Conservation (phyloP, 2,113 vertebrate genomes). For the Forbesichthys agassizii region DNA sequence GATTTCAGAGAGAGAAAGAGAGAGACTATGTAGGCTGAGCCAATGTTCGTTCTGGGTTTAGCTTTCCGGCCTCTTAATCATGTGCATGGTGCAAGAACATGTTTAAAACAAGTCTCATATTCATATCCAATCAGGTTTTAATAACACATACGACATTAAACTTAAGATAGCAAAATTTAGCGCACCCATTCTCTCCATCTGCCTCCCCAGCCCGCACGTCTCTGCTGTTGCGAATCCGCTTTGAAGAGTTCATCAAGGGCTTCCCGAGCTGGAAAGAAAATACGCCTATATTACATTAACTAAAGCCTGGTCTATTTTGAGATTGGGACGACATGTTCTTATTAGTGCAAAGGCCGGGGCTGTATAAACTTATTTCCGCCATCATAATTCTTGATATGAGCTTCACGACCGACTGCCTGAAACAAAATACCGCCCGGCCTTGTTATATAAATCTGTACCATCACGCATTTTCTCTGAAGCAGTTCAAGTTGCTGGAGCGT, state of each 20-base stretch:
- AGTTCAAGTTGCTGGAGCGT: slow-evolving; percentile 18
- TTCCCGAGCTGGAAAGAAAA: slow-evolving; percentile 36
- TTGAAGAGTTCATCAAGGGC: slow-evolving; percentile 50
- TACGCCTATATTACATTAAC: slow-evolving; percentile 32
- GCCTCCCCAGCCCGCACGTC: slow-evolving; percentile 17
- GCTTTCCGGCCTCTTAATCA: slow-evolving; percentile 25
- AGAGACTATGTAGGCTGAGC: neutral
- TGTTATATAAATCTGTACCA: slow-evolving; percentile 43
- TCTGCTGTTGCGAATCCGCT: slow-evolving; percentile 38
- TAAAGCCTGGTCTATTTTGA: slow-evolving; percentile 37
- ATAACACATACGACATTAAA: slow-evolving; percentile 19
- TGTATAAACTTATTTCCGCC: slow-evolving; percentile 42
- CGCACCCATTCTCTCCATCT: neutral
- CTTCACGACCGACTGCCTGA: slow-evolving; percentile 41
- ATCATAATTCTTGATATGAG: slow-evolving; percentile 47
- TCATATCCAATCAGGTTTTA: slow-evolving; percentile 43
- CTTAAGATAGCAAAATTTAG: slow-evolving; percentile 26
- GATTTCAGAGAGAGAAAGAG: slow-evolving; percentile 51
- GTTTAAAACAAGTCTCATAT: slow-evolving; percentile 15
- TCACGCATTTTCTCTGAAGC: slow-evolving; percentile 9
- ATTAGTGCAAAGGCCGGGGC: slow-evolving; percentile 47
- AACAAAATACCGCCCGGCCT: slow-evolving; percentile 39
- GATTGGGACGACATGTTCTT: slow-evolving; percentile 39
- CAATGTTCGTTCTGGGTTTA: neutral
- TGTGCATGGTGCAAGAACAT: slow-evolving; percentile 22